phyloP scores from a whole-genome alignment of 2,888 invertebrate species.

The Agonum fuliginosum region DNA sequence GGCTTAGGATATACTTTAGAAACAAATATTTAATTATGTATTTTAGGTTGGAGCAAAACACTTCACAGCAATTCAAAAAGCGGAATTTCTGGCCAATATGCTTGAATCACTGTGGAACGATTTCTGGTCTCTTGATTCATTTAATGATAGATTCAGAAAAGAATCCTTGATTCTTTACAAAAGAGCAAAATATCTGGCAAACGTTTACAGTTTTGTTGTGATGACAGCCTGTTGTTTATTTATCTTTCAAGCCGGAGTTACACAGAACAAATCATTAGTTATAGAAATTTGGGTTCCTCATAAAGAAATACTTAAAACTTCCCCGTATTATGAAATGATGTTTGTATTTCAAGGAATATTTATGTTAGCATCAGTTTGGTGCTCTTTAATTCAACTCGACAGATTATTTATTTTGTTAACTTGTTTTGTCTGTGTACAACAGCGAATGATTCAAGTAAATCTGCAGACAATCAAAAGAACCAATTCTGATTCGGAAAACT shows the following conservation, averaged over 20 bases:
- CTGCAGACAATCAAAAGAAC: background rate
- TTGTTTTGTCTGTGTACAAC: constrained; percentile 23
- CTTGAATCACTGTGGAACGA: background rate
- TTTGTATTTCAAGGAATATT: background rate
- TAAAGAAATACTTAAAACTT: background rate
- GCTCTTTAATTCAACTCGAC: constrained; percentile 1
- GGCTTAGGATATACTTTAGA: no score
- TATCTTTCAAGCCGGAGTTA: background rate
- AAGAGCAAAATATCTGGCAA: background rate
- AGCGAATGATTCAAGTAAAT: constrained; percentile 11
- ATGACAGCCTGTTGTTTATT: background rate
- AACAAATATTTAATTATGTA: no score
- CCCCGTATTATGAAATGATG: constrained; percentile 45
- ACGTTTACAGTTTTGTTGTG: background rate
- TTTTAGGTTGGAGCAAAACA: background rate
- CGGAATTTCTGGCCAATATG: background rate
- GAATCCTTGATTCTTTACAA: background rate
- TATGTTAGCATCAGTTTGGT: background rate
- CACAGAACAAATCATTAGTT: background rate
- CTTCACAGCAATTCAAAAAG: background rate
- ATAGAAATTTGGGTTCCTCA: constrained; percentile 27
- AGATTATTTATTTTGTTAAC: constrained; percentile 13
- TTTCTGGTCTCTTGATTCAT: background rate
- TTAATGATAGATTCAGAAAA: background rate
- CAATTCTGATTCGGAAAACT: background rate